Base-by-base conservation (phyloP, 2,113 vertebrate species). In the Laterallus jamaicensis region DNA sequence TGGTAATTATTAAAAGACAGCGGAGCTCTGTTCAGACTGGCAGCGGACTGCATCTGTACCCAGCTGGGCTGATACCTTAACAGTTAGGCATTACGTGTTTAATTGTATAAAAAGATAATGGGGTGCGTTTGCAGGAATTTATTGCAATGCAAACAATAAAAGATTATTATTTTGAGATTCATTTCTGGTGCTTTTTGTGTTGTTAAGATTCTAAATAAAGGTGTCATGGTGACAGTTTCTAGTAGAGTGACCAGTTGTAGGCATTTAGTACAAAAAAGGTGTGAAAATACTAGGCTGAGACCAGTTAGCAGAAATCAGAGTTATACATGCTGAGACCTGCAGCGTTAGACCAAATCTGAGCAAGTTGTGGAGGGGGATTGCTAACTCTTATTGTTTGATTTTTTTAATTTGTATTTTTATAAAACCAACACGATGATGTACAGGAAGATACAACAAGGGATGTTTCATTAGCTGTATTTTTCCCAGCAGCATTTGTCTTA, bases 221-320 rank as follows among this genome's bases (percentile, higher is more conserved):
- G 96, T 97, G 92, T 97, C 97, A 94, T 95, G 67, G 92, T 95
- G 97, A 98, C 97, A 98, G 95, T 88, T 98, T 97, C 96, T 98
- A 84, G 93, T 87, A 78, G 97, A 97, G 97, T 97, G 97, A 98
- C 97, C 97, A 92, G 96, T 97, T 98, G 97, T 97, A 97, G 98
- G 97, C 98, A 98, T 98, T 98, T 98, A 98, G 98, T 98, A 97
- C 96, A 98, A 97, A 97, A 96, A 95, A 98, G 98, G 98, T 98
- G 98, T 98, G 98, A 99, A 98, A 98, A 98, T 97, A 95, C 96
- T 93, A 98, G 98, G 96, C 97, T 97, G 98, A 97, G 98, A 98
- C 97, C 98, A 98, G 98, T 98, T 98, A 98, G 98, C 98, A 98
- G 98, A 98, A 98, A 98, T 98, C 98, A 98, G 97, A 96, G 96